A percentile compares a stretch with the other conserved stretches of the same genome.
These are phyloP conservation scores for Leptodactylus fuscus DNA, from an alignment of 2,113 vertebrate species.

Conservation along the genomic window DNA sequence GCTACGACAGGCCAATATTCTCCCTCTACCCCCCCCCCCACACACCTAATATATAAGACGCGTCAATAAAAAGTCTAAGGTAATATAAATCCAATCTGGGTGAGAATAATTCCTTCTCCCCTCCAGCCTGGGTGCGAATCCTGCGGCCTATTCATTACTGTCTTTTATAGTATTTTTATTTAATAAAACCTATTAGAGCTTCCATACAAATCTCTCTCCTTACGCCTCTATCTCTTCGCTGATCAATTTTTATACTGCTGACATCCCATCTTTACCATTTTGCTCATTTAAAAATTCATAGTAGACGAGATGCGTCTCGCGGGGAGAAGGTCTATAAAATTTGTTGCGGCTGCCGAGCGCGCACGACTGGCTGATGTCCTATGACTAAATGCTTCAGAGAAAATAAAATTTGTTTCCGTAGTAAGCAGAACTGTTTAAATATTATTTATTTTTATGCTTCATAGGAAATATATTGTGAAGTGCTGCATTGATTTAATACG, in stretches of 20 bases:
- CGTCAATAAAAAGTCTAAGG: slow-evolving; percentile 73
- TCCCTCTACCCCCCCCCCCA: too few relatives aligned
- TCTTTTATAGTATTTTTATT: slow-evolving; percentile 97
- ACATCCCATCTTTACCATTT: slow-evolving; percentile 92
- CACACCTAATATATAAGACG: slow-evolving; percentile 54
- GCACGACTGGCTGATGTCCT: slow-evolving; percentile 82
- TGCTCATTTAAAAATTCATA: slow-evolving; percentile 98
- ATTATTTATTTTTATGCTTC: slow-evolving; percentile 99
- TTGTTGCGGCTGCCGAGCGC: slow-evolving; percentile 85
- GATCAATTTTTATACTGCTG: slow-evolving; percentile 99
- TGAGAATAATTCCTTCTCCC: slow-evolving; percentile 79
- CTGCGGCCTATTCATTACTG: slow-evolving; percentile 82
- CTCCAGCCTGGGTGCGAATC: slow-evolving; percentile 75
- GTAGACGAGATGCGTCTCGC: slow-evolving; percentile 92
- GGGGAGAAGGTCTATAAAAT: slow-evolving; percentile 94
- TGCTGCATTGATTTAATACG: slow-evolving; percentile 98
- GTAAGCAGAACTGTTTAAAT: slow-evolving; percentile 99
- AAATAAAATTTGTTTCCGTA: slow-evolving; percentile 99
- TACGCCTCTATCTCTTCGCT: slow-evolving; percentile 92
- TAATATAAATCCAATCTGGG: slow-evolving; percentile 80
- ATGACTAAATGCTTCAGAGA: slow-evolving; percentile 89
- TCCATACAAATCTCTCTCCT: slow-evolving; percentile 98
- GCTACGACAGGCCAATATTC: background rate
- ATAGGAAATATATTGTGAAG: slow-evolving; percentile 99
- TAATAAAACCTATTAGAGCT: slow-evolving; percentile 99